Evolutionary conservation across 2,113 vertebrate species (phyloP).

Genomic region (Entelurus aequoreus): DNA sequence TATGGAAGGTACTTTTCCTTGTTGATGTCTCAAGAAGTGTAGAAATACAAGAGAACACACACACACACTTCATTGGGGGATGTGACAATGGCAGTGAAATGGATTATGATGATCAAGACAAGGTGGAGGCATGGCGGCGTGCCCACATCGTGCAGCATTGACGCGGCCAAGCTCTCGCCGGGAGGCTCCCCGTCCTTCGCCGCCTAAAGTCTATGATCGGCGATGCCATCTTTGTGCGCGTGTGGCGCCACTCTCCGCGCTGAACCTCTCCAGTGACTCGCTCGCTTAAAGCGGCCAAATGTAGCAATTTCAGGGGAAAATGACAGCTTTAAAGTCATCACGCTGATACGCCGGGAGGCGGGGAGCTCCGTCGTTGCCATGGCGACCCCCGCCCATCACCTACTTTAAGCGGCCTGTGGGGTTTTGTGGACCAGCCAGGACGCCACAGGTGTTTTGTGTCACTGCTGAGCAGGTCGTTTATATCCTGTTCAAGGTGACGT

Average conservation of each 20-base stretch:
- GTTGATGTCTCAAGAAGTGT: no score
- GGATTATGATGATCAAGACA: conserved; percentile 65
- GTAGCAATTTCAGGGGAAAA: neutral
- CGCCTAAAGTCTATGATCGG: conserved; percentile 37
- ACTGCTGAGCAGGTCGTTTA: neutral
- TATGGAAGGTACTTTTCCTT: no score
- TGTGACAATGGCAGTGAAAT: conserved; percentile 65
- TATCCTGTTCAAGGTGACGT: no score
- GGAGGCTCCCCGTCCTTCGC: conserved; percentile 34
- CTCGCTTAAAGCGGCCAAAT: neutral
- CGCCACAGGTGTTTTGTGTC: neutral
- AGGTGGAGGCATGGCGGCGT: conserved; percentile 40
- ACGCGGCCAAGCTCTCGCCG: conserved; percentile 25
- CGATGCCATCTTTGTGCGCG: conserved; percentile 17
- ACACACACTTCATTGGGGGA: conserved; percentile 43
- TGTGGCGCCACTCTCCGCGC: neutral
- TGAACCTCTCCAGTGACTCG: conserved; percentile 1
- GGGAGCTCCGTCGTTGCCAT: neutral
- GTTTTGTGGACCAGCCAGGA: neutral
- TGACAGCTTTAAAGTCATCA: neutral
- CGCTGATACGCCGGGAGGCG: neutral
- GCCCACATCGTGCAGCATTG: conserved; percentile 38
- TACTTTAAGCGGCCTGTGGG: neutral
- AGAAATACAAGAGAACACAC: neutral
- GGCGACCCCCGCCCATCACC: neutral